Evolutionary conservation across 1,140 invertebrate genomes (phyloP).

Genomic region (Argopecten irradians): DNA sequence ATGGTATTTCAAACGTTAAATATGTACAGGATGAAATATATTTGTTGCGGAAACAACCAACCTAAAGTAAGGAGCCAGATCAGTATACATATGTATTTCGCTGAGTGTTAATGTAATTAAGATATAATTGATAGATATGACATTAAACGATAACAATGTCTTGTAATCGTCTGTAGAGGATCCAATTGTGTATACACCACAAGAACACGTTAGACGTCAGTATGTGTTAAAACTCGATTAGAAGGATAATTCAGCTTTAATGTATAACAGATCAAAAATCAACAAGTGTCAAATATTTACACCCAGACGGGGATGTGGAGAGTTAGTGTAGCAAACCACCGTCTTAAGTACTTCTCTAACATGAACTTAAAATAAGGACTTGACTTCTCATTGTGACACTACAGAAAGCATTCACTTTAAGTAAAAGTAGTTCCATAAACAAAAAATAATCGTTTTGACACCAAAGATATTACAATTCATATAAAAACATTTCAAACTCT

Average conservation of each 20-base stretch:
- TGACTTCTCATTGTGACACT: not conserved
- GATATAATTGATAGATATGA: too few relatives aligned
- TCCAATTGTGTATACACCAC: not conserved
- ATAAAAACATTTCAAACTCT: constrained; percentile 8
- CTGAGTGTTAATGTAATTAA: too few relatives aligned
- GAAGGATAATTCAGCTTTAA: not conserved
- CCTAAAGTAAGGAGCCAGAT: too few relatives aligned
- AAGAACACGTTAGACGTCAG: not conserved
- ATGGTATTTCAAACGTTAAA: too few relatives aligned
- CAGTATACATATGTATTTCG: too few relatives aligned
- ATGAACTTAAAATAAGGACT: constrained; percentile 7
- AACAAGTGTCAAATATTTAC: constrained; percentile 22
- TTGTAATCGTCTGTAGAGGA: too few relatives aligned
- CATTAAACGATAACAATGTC: too few relatives aligned
- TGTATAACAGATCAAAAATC: constrained; percentile 13
- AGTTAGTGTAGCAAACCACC: not conserved
- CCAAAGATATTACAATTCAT: not conserved
- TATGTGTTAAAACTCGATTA: not conserved
- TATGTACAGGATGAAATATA: too few relatives aligned
- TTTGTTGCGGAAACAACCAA: too few relatives aligned
- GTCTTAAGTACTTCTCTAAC: constrained; percentile 9
- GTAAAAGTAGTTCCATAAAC: constrained; percentile 18
- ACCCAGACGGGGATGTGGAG: not conserved
- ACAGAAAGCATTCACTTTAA: not conserved
- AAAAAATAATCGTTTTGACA: constrained; percentile 12